Evolutionary conservation across 2,797 vertebrate genomes (phyloP), one percentile per base, ranked within the genome.

Genomic region (Phylloscopus collybita): DNA sequence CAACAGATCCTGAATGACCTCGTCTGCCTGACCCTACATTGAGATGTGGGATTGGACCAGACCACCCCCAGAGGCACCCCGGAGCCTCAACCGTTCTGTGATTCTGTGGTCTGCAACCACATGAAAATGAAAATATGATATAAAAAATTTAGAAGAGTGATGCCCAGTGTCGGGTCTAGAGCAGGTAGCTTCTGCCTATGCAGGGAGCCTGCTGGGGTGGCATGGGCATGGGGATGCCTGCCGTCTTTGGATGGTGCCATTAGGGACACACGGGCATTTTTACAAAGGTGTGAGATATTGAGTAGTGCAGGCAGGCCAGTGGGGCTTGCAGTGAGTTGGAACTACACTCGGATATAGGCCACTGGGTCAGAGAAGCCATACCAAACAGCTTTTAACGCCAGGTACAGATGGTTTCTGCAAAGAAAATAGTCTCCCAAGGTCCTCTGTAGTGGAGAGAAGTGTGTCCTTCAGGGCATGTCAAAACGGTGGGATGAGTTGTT

Each of bases 201-300:
- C 50, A 40, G 40, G 29, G 49, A 44, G 14, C 22, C 22, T 54
- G n/a, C 26, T 51, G 29, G 27, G 26, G 26, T 26, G 47, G 38
- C 7, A 3, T 32, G 64, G 20, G 11, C 8, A 4, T 19, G 16
- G 49, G 13, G 12, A 9, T 36, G 8, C 19, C 40, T 64, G 27
- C 21, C 1, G 0, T 23, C 40, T 62, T 27, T 66, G 47, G 54
- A 17, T 23, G 11, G 12, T 60, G 49, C 26, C 13, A 1, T n/a
- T 25, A 32, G 71, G 38, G 79, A 40, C 19, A 32, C 0, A 0
- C 6, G 49, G 32, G 26, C 26, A 13, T 44, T 27, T 69, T 65
- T 74, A 34, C 51, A 51, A 23, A 34, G 36, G 11, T 45, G 3
- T 75, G 59, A 30, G 0, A 0, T 32, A 9, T 3, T 5, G 40